Evolutionary conservation across 1,140 invertebrate genomes (phyloP), one percentile per base, ranked within the genome.

Genomic region (Kradibia gibbosae): DNA sequence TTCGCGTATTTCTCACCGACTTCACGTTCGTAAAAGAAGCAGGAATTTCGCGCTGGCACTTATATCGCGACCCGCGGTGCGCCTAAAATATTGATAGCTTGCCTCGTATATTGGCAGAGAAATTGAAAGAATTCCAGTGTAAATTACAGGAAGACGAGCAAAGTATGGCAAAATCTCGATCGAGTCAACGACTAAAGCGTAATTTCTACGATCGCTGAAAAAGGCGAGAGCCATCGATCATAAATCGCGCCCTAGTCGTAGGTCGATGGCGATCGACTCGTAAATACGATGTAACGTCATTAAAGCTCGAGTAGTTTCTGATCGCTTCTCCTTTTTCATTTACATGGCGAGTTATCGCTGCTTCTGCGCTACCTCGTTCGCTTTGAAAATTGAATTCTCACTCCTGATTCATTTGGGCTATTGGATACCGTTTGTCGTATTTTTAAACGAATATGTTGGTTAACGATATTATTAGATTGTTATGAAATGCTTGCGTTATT

Each of bases 91-190:
- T 86, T 85, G 86, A 86, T 82, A 82, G 75, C 55, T 60, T 39
- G 36, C 53, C 75, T 75, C 75, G 84, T 88, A 87, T 87, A 86
- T 86, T 42, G 73, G 82, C 85, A 85, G 87, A 81, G 55, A 86
- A 87, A 85, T 87, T 86, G 42, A 13, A 13, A 45, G 5, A 13
- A 45, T 8, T 45, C 85, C 78, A 76, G 82, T 65, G 80, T 84
- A 65, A 84, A 83, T 78, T 65, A 72, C 71, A 71, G 75, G 36
- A 45, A 45, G 20, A 39, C 65, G 65, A 20, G 45, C 36, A 36
- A 80, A 67, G 20, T n/a, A 67, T 34, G 15, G 17, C 67, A 31
- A 17, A 57, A 62, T 13, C 60, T 34, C 53, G 53, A n/a, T 25
- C 53, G 53, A 57, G 22, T 13, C 4, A 72, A 50, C 78, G 39